phyloP scores from a whole-genome alignment of 37 sponge, comb jelly and placozoan species.

The Crambe crambe region DNA sequence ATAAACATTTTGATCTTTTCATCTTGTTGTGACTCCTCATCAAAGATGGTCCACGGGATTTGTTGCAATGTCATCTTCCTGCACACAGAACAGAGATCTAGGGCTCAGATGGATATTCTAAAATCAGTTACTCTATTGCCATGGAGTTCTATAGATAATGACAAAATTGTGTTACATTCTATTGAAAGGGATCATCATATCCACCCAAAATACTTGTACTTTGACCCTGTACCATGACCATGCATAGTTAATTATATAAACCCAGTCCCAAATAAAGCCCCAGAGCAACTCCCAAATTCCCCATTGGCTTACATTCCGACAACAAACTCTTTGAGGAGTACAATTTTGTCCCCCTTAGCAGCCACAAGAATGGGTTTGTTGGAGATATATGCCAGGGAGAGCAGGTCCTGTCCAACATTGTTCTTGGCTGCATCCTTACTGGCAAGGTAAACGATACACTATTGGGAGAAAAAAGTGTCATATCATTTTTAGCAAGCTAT shows the following conservation, averaged over 20 bases:
- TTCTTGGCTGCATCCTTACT: conserved; percentile 67
- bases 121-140: too few relatives aligned
- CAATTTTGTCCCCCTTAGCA: conserved; percentile 16
- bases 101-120: too few relatives aligned
- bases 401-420: conserved; percentile 70
- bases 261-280: background rate
- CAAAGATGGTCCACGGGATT: conserved; percentile 61
- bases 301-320: conserved; percentile 80
- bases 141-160: too few relatives aligned
- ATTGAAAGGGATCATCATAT: too few relatives aligned
- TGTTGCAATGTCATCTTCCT: conserved; percentile 73
- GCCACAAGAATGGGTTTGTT: conserved; percentile 86
- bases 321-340: conserved; percentile 35
- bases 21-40: conserved; percentile 23
- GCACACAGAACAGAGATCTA: too few relatives aligned
- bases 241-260: background rate
- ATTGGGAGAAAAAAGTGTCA: background rate
- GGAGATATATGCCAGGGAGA: conserved; percentile 93
- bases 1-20: conserved; percentile 6
- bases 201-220: too few relatives aligned
- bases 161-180: too few relatives aligned
- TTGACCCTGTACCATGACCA: too few relatives aligned
- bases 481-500: too few relatives aligned
- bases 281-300: too few relatives aligned
- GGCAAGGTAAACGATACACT: conserved; percentile 27